These are phyloP conservation scores for Chaitophorus viminalis DNA, from an alignment of 2,888 invertebrate genomes.

Conservation along the genomic window DNA sequence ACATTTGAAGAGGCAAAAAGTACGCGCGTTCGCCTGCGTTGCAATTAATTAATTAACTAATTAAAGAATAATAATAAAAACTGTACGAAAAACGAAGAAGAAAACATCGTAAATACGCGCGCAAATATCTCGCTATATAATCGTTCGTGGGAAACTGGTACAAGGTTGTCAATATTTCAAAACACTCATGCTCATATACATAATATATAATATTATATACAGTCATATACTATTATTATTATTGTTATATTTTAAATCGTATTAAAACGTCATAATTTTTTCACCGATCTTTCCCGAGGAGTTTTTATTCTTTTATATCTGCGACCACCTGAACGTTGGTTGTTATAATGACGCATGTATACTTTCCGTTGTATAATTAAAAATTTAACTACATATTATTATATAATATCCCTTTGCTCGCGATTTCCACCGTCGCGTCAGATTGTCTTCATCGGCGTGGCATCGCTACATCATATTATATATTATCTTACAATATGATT, in stretches of 20 bases:
- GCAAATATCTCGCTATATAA: not conserved
- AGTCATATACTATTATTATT: not conserved
- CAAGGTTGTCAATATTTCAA: slow-evolving; percentile 56
- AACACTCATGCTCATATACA: not conserved
- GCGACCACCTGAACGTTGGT: not conserved
- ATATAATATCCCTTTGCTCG: not conserved
- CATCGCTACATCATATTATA: not conserved
- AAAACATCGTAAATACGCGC: not conserved
- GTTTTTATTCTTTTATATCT: not conserved
- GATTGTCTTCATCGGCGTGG: not conserved
- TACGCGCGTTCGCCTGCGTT: not conserved
- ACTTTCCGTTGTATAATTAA: not conserved
- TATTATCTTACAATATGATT: too few relatives aligned
- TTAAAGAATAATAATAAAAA: slow-evolving; percentile 7
- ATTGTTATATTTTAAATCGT: not conserved
- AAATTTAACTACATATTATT: too few relatives aligned
- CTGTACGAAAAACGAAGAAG: not conserved
- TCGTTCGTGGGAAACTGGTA: slow-evolving; percentile 47
- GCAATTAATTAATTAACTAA: slow-evolving; percentile 22
- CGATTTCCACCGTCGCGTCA: not conserved
- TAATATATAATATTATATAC: not conserved
- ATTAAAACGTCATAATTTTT: not conserved
- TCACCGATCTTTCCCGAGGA: not conserved
- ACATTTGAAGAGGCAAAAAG: not conserved
- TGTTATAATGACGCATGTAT: not conserved